These are phyloP conservation scores for Falcunculus frontatus DNA, from an alignment of 2,113 vertebrate genomes.

Conservation along the genomic window DNA sequence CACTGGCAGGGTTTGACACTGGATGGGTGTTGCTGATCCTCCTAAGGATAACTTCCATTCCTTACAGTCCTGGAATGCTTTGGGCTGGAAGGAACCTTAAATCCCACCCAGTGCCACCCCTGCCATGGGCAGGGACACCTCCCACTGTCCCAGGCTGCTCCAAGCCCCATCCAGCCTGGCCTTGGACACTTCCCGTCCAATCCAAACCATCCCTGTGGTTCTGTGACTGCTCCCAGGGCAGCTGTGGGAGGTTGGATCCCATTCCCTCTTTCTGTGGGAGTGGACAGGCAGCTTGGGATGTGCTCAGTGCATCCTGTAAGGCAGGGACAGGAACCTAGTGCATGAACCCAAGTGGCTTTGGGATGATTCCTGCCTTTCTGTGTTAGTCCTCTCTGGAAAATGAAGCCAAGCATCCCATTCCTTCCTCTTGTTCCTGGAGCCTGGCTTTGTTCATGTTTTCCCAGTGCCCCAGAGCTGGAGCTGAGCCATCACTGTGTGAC, in stretches of 20 bases:
- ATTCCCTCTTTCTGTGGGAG: neutral
- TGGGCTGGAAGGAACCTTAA: neutral
- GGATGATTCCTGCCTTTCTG: neutral
- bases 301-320: neutral
- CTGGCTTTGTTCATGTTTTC: neutral
- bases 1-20: neutral
- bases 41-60: neutral
- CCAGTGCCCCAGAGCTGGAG: neutral
- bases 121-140: neutral
- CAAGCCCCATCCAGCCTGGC: neutral
- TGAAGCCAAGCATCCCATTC: neutral
- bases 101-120: accelerated
- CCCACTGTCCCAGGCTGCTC: neutral
- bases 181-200: neutral
- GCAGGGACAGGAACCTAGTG: neutral
- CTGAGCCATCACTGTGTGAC: neutral
- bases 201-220: neutral
- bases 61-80: neutral
- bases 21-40: neutral
- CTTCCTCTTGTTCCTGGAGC: neutral
- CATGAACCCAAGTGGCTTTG: neutral
- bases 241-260: neutral
- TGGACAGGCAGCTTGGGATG: accelerated
- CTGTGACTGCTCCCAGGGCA: neutral
- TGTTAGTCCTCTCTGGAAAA: neutral